A percentile compares a stretch with the other conserved stretches of the same genome.
phyloP scores from a whole-genome alignment of 1,140 invertebrate genomes.

The Drosophila sulfurigaster region DNA sequence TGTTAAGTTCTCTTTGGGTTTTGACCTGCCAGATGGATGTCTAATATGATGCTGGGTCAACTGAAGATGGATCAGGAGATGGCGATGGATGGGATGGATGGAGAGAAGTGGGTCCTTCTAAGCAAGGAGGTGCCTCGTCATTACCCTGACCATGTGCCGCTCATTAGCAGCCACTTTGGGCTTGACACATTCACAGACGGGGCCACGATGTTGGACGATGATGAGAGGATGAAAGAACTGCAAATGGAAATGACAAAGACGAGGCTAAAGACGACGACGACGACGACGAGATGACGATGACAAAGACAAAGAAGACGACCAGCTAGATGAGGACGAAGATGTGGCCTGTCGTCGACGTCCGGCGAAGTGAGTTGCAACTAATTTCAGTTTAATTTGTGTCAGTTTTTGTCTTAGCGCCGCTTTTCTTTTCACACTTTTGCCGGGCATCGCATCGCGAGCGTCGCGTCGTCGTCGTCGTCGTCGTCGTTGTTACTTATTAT shows the following conservation, averaged over 20 bases:
- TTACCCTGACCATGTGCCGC: constrained; percentile 43
- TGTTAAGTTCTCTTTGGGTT: no score
- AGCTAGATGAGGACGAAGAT: background rate
- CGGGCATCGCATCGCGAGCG: background rate
- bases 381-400: constrained; percentile 83
- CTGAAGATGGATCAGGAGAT: background rate
- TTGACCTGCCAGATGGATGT: background rate
- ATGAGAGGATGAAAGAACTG: constrained; percentile 8
- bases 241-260: background rate
- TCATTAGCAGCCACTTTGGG: constrained; percentile 55
- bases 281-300: background rate
- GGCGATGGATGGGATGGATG: background rate
- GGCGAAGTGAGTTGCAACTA: constrained; percentile 75
- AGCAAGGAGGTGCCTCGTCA: background rate
- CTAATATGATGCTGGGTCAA: background rate
- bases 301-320: background rate
- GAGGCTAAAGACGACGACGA: background rate
- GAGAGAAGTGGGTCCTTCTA: background rate
- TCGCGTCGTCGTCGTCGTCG: constrained; percentile 26
- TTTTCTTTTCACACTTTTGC: constrained; percentile 67
- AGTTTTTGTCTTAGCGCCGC: constrained; percentile 56
- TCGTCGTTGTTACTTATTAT: constrained; percentile 71
- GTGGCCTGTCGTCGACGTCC: constrained; percentile 15
- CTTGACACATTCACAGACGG: constrained; percentile 38
- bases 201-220: background rate